Base-by-base conservation (phyloP, 2,888 invertebrate genomes). In the Cosmia trapezina region DNA sequence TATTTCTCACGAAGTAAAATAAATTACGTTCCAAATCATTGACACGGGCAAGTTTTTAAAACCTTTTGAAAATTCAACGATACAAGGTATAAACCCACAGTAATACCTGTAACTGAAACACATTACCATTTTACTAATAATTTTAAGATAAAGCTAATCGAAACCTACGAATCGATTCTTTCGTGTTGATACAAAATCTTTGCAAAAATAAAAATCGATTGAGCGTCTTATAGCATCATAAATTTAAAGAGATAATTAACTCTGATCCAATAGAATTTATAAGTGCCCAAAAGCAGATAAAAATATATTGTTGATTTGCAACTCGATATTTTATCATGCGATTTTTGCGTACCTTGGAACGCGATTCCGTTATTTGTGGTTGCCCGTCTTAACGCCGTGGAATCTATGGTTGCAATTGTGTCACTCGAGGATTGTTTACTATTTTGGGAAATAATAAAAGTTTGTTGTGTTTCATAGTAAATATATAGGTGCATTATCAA, bases 351-450 rank as follows among this genome's bases (percentile, higher is more conserved):
- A 79, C 64, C 81, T 86, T 68, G 91, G 85, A 93, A 90, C 89
- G 86, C 53, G 78, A 88, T 89, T 93, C 91, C 90, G 91, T 94
- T 94, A 91, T 95, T 94, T 95, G 92, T 94, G 94, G 94, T 93
- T 89, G 87, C 86, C 89, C 90, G 90, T 93, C 91, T 93, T 89
- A 94, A 95, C 94, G 95, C 95, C 92, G 92, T 92, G 90, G 72
- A 89, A 91, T 95, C 95, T 95, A 95, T 95, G 95, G 95, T 94
- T 90, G 91, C 90, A 92, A 93, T 94, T 94, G 95, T 95, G 95
- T 96, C 95, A 95, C 86, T 91, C 87, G 84, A 81, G 85, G 93
- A 94, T 95, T 96, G 95, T 96, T 96, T 96, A 96, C 95, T 94
- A 95, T 93, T 95, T 94, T 91, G 87, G 89, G 92, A 91, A 91